phyloP scores from a whole-genome alignment of 2,888 invertebrate species.

The Tillus elongatus region DNA sequence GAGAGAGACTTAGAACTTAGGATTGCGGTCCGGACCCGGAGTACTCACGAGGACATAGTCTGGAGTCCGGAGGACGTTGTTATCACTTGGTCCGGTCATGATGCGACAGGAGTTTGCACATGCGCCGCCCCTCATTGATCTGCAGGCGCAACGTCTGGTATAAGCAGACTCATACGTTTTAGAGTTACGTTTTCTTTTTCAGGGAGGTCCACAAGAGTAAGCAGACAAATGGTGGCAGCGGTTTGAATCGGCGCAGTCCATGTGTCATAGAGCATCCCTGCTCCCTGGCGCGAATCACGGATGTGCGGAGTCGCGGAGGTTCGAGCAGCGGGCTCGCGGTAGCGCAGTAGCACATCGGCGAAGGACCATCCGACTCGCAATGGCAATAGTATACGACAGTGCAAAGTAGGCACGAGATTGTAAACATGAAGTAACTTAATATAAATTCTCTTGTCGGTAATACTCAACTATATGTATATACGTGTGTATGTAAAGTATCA shows the following conservation, averaged over 20 bases:
- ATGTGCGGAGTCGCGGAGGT: too few relatives aligned
- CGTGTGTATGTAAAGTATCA: constrained; percentile 36
- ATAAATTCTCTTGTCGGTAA: too few relatives aligned
- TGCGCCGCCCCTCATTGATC: constrained; percentile 41
- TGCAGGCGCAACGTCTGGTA: constrained; percentile 30
- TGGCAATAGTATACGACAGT: constrained; percentile 41
- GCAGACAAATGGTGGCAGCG: too few relatives aligned
- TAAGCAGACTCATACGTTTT: too few relatives aligned
- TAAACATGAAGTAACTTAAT: constrained; percentile 42
- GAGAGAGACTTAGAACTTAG: too few relatives aligned
- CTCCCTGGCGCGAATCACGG: constrained; percentile 26
- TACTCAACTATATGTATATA: too few relatives aligned
- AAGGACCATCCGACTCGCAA: constrained; percentile 35
- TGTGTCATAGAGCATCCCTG: constrained; percentile 35
- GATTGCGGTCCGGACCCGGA: too few relatives aligned
- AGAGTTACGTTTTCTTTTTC: too few relatives aligned
- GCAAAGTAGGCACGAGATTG: constrained; percentile 39
- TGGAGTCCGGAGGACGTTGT: too few relatives aligned
- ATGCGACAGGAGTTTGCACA: constrained; percentile 38
- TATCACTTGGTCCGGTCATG: too few relatives aligned
- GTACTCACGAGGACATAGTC: too few relatives aligned
- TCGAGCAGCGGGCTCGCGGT: constrained; percentile 38
- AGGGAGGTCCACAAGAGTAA: too few relatives aligned
- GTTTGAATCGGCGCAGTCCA: constrained; percentile 29
- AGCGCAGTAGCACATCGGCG: constrained; percentile 38